Evolutionary conservation across 2,888 invertebrate genomes (phyloP).

Genomic region (Polydesmus complanatus): DNA sequence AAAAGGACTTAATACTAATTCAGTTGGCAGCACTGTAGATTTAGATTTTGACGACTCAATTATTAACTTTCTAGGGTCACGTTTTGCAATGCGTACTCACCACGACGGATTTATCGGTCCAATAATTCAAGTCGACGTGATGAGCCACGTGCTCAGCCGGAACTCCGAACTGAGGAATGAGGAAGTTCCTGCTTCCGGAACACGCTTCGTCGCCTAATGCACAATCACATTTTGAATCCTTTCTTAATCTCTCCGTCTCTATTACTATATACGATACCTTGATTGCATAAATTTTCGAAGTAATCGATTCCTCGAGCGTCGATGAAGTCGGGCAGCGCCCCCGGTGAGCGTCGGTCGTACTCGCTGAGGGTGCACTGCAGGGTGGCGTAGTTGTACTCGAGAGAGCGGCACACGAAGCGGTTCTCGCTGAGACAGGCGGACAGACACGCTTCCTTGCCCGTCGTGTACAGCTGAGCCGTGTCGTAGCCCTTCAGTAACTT

Average conservation of each 20-base stretch:
- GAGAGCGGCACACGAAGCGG: slow-evolving; percentile 79
- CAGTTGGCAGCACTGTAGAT: too few relatives aligned
- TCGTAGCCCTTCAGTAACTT: slow-evolving; percentile 80
- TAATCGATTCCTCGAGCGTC: slow-evolving; percentile 74
- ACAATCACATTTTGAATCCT: slow-evolving; percentile 12
- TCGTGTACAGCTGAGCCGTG: slow-evolving; percentile 82
- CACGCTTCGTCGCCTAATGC: slow-evolving; percentile 58
- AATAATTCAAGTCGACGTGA: slow-evolving; percentile 80
- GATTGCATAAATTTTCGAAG: slow-evolving; percentile 80
- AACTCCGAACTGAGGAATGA: slow-evolving; percentile 70
- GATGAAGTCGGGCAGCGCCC: slow-evolving; percentile 74
- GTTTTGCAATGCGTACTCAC: too few relatives aligned
- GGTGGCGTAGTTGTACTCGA: slow-evolving; percentile 85
- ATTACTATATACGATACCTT: slow-evolving; percentile 40
- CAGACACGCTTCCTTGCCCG: slow-evolving; percentile 84
- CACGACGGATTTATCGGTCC: slow-evolving; percentile 83
- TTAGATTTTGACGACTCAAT: too few relatives aligned
- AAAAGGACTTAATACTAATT: too few relatives aligned
- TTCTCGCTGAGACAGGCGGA: slow-evolving; percentile 88
- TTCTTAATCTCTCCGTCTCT: background rate
- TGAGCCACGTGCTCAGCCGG: slow-evolving; percentile 84
- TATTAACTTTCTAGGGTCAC: too few relatives aligned
- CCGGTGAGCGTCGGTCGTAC: slow-evolving; percentile 72
- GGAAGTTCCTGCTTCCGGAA: slow-evolving; percentile 63
- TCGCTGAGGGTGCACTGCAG: slow-evolving; percentile 83